Percentiles rank a stretch among this genome's conserved stretches.
Conservation (phyloP, 1,140 invertebrate species). For the Ctenoplectra terminalis region DNA sequence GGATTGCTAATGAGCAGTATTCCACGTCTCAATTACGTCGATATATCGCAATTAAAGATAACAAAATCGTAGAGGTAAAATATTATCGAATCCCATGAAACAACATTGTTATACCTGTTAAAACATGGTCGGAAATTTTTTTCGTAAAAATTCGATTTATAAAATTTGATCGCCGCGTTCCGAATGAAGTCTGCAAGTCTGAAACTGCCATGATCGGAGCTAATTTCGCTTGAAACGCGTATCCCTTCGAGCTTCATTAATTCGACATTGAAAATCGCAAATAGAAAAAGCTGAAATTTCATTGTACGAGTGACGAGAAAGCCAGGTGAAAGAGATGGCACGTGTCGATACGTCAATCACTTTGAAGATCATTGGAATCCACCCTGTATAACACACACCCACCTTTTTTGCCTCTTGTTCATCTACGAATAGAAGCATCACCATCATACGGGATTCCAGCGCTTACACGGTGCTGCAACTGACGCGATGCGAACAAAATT, state of each 20-base stretch:
- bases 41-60: neutral
- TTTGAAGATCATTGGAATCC: slow-evolving; percentile 50
- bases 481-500: slow-evolving; percentile 9
- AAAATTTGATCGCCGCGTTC: too few species aligned
- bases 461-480: neutral
- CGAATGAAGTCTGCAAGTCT: too few species aligned
- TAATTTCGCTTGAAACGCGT: slow-evolving; percentile 11
- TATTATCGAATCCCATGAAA: neutral
- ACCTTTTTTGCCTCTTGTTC: slow-evolving; percentile 39
- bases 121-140: too few species aligned
- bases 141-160: too few species aligned
- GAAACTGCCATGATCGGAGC: too few species aligned
- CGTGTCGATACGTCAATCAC: slow-evolving; percentile 65
- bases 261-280: slow-evolving; percentile 31
- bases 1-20: too few species aligned
- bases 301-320: slow-evolving; percentile 48
- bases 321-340: slow-evolving; percentile 52
- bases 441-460: slow-evolving; percentile 12
- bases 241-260: slow-evolving; percentile 15
- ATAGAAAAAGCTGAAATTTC: slow-evolving; percentile 44
- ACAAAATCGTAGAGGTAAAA: neutral
- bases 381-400: slow-evolving; percentile 18
- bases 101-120: neutral
- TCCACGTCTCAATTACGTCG: too few species aligned
- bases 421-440: neutral